Percentiles rank a stretch among this genome's conserved stretches.
Evolutionary conservation across 2,888 invertebrate species (phyloP).

Genomic region (Epiperipatus broadwayi): DNA sequence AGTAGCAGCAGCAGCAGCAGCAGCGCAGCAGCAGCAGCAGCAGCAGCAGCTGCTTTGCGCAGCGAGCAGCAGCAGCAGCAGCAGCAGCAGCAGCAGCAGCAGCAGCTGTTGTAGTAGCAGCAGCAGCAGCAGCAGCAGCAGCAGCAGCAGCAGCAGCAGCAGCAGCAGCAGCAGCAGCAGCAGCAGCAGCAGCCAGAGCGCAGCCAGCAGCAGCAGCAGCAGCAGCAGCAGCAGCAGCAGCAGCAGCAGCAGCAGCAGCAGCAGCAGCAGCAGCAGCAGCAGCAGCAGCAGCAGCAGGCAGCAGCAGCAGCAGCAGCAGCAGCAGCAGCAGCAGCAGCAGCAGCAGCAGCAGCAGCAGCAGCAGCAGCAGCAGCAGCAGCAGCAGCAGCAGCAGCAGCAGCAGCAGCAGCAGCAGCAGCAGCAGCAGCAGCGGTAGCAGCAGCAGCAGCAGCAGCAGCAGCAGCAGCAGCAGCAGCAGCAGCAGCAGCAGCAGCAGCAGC

Average conservation of each 20-base stretch:
- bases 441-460: not conserved
- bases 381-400: not conserved
- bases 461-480: too few relatives aligned
- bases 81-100: not conserved
- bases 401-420: not conserved
- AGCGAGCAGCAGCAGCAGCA: not conserved
- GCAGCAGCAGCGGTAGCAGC: not conserved
- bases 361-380: too few relatives aligned
- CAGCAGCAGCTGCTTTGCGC: not conserved
- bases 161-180: conserved; percentile 7
- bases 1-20: too few relatives aligned
- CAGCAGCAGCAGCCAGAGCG: conserved; percentile 5
- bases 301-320: too few relatives aligned
- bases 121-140: conserved; percentile 1
- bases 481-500: too few relatives aligned
- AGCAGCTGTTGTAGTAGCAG: too few relatives aligned
- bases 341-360: not conserved
- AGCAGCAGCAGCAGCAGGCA: not conserved
- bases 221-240: not conserved
- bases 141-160: conserved; percentile 8
- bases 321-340: not conserved
- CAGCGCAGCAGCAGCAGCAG: too few relatives aligned
- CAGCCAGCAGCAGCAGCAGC: conserved; percentile 8
- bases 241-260: conserved; percentile 4
- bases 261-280: conserved; percentile 1